Evolutionary conservation across 2,797 vertebrate species (phyloP).

Genomic region (Scolopax rusticola): DNA sequence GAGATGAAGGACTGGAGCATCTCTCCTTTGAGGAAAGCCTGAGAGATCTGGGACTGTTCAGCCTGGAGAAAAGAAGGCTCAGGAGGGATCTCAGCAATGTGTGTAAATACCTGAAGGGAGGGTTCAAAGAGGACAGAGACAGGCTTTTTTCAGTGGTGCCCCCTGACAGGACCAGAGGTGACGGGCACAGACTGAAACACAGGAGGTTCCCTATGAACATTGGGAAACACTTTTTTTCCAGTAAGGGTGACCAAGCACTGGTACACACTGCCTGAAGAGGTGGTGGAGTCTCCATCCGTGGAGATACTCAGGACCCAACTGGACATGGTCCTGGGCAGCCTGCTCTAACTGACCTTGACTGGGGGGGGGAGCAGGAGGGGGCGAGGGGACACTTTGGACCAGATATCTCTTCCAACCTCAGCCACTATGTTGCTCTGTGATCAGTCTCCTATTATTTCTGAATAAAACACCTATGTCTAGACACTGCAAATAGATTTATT

Average conservation of each 20-base stretch:
- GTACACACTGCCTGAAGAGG: not conserved
- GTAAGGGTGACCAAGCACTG: not conserved
- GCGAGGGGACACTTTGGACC: not conserved
- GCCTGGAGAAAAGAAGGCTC: not conserved
- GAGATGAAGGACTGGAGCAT: not conserved
- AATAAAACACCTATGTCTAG: not conserved
- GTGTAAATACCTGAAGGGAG: not conserved
- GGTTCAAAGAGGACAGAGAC: not conserved
- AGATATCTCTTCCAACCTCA: not conserved
- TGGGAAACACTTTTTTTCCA: not conserved
- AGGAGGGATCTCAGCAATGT: not conserved
- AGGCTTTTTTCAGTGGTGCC: not conserved
- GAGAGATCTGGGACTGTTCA: not conserved
- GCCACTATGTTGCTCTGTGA: not conserved
- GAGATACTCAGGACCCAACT: not conserved
- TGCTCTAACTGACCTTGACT: not conserved
- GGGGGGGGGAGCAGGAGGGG: accelerated
- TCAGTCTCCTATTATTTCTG: not conserved
- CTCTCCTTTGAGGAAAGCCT: not conserved
- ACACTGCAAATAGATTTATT: not conserved
- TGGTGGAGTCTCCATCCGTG: not conserved
- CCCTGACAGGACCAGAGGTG: not conserved
- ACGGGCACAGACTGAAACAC: not conserved
- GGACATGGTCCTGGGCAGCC: not conserved
- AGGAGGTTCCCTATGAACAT: not conserved